phyloP scores from a whole-genome alignment of 2,797 vertebrate genomes.

The Sebastes glaucus region DNA sequence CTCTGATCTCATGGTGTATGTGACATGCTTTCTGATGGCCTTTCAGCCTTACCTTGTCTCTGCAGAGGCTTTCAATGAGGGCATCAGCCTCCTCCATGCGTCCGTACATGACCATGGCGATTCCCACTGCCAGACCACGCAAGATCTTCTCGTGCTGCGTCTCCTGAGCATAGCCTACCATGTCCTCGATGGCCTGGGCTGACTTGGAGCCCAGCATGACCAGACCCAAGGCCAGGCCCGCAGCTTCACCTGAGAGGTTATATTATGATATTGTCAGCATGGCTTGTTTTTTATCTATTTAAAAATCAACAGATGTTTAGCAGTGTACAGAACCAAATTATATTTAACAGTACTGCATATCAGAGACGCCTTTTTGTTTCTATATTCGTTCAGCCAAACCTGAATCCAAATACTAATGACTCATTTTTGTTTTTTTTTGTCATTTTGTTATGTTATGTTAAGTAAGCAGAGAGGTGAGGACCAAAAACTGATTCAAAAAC shows the following conservation, averaged over 20 bases:
- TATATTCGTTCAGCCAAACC: neutral
- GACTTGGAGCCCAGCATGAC: slow-evolving; percentile 99
- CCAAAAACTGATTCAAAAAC: neutral
- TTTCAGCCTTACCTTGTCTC: slow-evolving; percentile 89
- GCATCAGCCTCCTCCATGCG: slow-evolving; percentile 98
- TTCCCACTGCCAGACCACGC: slow-evolving; percentile 95
- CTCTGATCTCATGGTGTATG: neutral
- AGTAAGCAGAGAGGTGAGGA: neutral
- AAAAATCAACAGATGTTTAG: neutral
- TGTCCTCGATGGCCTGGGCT: slow-evolving; percentile 98
- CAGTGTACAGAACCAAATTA: neutral
- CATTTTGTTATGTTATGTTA: neutral
- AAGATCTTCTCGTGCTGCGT: slow-evolving; percentile 99
- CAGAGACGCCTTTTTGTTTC: neutral
- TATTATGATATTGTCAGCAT: slow-evolving; percentile 5
- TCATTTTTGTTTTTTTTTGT: neutral
- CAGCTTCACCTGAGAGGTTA: slow-evolving; percentile 89
- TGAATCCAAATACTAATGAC: neutral
- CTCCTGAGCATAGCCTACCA: slow-evolving; percentile 98
- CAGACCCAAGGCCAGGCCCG: slow-evolving; percentile 93
- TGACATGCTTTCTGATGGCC: neutral
- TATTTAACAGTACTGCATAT: neutral
- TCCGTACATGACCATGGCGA: slow-evolving; percentile 97
- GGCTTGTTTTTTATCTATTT: neutral
- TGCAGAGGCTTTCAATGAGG: slow-evolving; percentile 97